These are phyloP conservation scores for Actias luna DNA, from an alignment of 2,888 invertebrate species.

Conservation along the genomic window DNA sequence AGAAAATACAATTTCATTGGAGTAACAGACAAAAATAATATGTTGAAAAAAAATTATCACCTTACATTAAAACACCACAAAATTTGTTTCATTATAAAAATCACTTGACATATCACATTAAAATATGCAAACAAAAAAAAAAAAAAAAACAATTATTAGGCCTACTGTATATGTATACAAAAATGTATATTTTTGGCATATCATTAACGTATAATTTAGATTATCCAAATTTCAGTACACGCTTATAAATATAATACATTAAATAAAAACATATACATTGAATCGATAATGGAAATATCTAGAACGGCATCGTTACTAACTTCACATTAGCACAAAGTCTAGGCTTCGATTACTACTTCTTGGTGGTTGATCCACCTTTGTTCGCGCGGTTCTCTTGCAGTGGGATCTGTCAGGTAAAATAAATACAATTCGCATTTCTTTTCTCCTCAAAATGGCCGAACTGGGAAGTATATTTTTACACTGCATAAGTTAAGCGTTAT, in stretches of 20 bases:
- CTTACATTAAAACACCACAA: too few species aligned
- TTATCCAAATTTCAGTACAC: background rate
- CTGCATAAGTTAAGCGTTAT: too few species aligned
- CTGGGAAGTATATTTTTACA: background rate
- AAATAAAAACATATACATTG: background rate
- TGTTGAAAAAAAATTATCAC: too few species aligned
- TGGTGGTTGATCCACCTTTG: conserved; percentile 40
- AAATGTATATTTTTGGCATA: background rate
- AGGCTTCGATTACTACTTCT: conserved; percentile 39
- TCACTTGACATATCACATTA: too few species aligned
- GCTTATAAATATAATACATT: background rate
- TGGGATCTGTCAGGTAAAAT: conserved; percentile 56
- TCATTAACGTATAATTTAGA: background rate
- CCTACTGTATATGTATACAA: background rate
- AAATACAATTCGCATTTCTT: too few species aligned
- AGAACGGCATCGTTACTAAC: background rate
- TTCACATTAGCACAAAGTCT: background rate
- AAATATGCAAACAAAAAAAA: background rate
- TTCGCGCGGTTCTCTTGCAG: conserved; percentile 45
- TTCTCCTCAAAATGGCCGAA: too few species aligned
- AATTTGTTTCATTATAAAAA: too few species aligned
- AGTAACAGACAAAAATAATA: too few species aligned
- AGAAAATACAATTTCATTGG: too few species aligned
- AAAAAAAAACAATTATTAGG: too few species aligned
- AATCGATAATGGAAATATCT: background rate